Evolutionary conservation across 2,888 invertebrate species (phyloP).

Genomic region (Bedellia somnulentella): DNA sequence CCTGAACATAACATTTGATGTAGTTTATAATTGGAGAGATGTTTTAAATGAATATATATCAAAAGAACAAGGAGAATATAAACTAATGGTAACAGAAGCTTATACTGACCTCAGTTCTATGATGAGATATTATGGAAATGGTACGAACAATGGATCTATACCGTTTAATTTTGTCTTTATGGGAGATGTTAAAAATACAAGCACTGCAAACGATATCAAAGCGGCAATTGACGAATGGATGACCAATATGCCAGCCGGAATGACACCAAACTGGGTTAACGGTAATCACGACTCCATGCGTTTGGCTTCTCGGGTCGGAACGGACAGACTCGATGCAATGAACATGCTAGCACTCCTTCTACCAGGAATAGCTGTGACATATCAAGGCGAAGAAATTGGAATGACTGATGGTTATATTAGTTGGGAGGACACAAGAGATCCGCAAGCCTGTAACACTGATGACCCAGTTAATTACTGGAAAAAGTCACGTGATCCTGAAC

Average conservation of each 20-base stretch:
- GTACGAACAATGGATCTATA: slow-evolving; percentile 48
- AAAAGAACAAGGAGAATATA: slow-evolving; percentile 28
- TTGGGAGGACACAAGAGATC: slow-evolving; percentile 66
- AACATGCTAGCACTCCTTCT: slow-evolving; percentile 79
- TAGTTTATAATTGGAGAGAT: slow-evolving; percentile 64
- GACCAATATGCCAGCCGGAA: slow-evolving; percentile 50
- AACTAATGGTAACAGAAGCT: slow-evolving; percentile 65
- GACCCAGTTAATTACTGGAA: slow-evolving; percentile 60
- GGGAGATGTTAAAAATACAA: slow-evolving; percentile 34
- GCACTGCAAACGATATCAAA: slow-evolving; percentile 55
- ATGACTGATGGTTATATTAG: slow-evolving; percentile 68
- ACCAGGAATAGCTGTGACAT: slow-evolving; percentile 81
- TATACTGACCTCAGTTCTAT: slow-evolving; percentile 50
- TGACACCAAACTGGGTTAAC: slow-evolving; percentile 67
- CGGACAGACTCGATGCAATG: slow-evolving; percentile 69
- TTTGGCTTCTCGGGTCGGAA: slow-evolving; percentile 66
- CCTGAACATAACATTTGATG: slow-evolving; percentile 54
- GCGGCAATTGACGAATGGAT: slow-evolving; percentile 57
- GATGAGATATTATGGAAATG: slow-evolving; percentile 63
- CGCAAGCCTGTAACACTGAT: slow-evolving; percentile 65
- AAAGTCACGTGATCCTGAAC: slow-evolving; percentile 63
- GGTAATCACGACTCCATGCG: slow-evolving; percentile 78
- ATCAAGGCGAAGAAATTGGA: slow-evolving; percentile 87
- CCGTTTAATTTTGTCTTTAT: slow-evolving; percentile 71
- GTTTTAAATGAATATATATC: slow-evolving; percentile 53